These are phyloP conservation scores for Meloidogyne floridensis DNA, from an alignment of 1,140 invertebrate genomes.

Conservation along the genomic window DNA sequence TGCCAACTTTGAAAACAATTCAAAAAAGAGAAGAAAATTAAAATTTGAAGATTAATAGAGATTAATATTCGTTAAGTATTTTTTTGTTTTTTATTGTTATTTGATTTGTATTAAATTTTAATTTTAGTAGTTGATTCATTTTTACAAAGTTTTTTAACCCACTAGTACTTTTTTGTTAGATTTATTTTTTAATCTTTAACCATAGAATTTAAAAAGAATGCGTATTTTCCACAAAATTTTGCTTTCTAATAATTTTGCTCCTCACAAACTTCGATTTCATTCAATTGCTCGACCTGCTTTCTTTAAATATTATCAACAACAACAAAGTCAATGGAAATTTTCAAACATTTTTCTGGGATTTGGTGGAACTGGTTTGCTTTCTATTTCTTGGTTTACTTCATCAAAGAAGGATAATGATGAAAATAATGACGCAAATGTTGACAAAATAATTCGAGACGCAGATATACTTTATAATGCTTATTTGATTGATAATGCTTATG, in stretches of 20 bases:
- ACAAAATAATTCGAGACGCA: slow-evolving; percentile 51
- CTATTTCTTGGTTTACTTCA: slow-evolving; percentile 41
- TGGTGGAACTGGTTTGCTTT: slow-evolving; percentile 37
- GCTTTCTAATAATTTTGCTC: background rate
- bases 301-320: background rate
- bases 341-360: background rate
- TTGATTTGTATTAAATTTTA: background rate
- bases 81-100: background rate
- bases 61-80: no score
- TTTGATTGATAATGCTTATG: slow-evolving; percentile 63
- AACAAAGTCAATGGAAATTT: background rate
- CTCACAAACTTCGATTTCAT: background rate
- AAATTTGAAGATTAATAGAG: no score
- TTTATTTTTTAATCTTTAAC: background rate
- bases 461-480: slow-evolving; percentile 63
- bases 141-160: no score
- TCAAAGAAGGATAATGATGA: slow-evolving; percentile 18
- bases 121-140: background rate
- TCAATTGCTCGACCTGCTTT: background rate
- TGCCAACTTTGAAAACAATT: background rate
- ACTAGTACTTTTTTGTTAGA: no score
- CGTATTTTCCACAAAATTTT: background rate
- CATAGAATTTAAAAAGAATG: background rate
- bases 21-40: background rate
- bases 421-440: background rate